A percentile compares a stretch with the other conserved stretches of the same genome.
Evolutionary conservation across 2,888 invertebrate species (phyloP).

Genomic region (Andrena marginata): DNA sequence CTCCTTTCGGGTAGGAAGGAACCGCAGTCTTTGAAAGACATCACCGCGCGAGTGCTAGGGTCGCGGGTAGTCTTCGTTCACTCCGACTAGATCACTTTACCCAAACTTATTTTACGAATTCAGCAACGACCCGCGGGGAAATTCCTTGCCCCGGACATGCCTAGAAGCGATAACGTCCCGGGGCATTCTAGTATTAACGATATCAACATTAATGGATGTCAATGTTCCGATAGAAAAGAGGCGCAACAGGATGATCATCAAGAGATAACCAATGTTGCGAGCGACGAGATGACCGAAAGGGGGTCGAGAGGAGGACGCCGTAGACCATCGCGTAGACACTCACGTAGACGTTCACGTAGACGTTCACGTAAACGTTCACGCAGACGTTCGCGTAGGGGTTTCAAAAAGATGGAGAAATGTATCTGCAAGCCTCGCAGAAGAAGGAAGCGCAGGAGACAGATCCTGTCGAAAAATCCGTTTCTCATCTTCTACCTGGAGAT

Average conservation of each 20-base stretch:
- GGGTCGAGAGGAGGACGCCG: background rate
- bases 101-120: background rate
- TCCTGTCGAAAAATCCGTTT: slow-evolving; percentile 74
- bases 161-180: background rate
- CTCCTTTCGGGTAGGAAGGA: background rate
- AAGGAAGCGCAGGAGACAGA: slow-evolving; percentile 24
- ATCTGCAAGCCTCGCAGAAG: slow-evolving; percentile 31
- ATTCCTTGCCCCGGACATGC: background rate
- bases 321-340: background rate
- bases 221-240: slow-evolving; percentile 7
- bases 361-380: background rate
- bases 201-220: background rate
- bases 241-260: background rate
- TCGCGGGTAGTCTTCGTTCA: background rate
- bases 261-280: background rate
- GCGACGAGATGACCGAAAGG: slow-evolving; percentile 2
- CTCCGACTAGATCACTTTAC: background rate
- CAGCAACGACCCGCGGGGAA: background rate
- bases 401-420: slow-evolving; percentile 21
- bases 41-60: background rate
- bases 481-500: slow-evolving; percentile 77
- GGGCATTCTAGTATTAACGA: background rate
- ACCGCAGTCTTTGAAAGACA: background rate
- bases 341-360: background rate
- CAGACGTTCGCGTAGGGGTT: background rate